Conservation (phyloP, 2,888 invertebrate genomes). For the Molanna angustata region DNA sequence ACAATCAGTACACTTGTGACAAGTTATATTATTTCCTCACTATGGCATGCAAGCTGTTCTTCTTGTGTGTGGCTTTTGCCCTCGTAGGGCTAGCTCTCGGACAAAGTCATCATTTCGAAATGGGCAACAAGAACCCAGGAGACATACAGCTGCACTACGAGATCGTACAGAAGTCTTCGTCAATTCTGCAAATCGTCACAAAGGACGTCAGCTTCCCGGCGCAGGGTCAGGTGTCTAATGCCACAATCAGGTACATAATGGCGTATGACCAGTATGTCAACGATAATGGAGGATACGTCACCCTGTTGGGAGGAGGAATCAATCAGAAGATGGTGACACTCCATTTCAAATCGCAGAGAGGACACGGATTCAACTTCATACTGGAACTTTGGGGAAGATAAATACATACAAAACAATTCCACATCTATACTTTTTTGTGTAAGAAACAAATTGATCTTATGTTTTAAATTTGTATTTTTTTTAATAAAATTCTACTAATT, state of each 20-base stretch:
- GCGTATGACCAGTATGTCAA: slow-evolving; percentile 44
- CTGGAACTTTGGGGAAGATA: slow-evolving; percentile 43
- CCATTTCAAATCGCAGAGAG: slow-evolving; percentile 45
- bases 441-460: too few species aligned
- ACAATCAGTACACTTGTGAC: too few species aligned
- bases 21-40: too few species aligned
- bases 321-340: slow-evolving; percentile 39
- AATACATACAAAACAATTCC: too few species aligned
- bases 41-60: slow-evolving; percentile 11
- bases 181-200: slow-evolving; percentile 36
- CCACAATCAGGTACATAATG: slow-evolving; percentile 41
- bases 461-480: too few species aligned
- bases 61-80: slow-evolving; percentile 26
- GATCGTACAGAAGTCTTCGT: slow-evolving; percentile 36
- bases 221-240: slow-evolving; percentile 24
- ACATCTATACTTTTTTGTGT: too few species aligned
- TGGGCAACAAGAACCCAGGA: slow-evolving; percentile 32
- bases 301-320: slow-evolving; percentile 43
- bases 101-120: slow-evolving; percentile 34
- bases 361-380: slow-evolving; percentile 45
- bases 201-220: slow-evolving; percentile 35
- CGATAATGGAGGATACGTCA: slow-evolving; percentile 46
- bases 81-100: slow-evolving; percentile 22
- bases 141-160: slow-evolving; percentile 34
- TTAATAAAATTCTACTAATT: too few species aligned